Conservation (phyloP, 2,797 vertebrate genomes). For the Clamator glandarius region DNA sequence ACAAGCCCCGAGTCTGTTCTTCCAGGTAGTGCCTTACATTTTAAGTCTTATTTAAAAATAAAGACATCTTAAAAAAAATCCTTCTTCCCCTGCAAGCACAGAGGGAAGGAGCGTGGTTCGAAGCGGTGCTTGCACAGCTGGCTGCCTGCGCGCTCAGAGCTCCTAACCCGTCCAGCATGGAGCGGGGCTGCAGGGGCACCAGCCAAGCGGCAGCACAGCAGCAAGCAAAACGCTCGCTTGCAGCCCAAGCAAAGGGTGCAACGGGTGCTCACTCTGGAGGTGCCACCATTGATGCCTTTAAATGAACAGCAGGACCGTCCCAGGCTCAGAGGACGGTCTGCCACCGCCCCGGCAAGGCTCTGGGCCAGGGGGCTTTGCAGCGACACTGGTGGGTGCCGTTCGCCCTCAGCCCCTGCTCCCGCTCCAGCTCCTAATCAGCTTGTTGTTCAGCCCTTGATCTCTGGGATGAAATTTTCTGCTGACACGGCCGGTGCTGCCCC, state of each 20-base stretch:
- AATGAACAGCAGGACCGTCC: neutral
- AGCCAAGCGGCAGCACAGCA: neutral
- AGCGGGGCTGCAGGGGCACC: neutral
- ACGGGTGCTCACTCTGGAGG: rapidly evolving
- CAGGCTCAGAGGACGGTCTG: neutral
- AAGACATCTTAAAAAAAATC: neutral
- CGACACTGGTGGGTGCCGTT: neutral
- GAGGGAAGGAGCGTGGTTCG: neutral
- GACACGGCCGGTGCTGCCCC: neutral
- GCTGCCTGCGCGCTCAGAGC: neutral
- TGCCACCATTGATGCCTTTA: neutral
- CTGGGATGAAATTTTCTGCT: slow-evolving; percentile 53
- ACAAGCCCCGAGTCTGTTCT: neutral
- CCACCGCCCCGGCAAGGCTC: neutral
- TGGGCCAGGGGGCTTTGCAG: neutral
- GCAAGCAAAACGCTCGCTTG: rapidly evolving
- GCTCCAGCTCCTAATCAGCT: neutral
- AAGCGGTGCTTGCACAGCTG: neutral
- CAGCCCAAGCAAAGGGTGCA: rapidly evolving
- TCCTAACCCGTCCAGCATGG: neutral
- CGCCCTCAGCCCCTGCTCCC: neutral
- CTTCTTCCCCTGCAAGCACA: neutral
- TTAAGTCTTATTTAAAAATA: neutral
- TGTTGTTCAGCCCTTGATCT: slow-evolving; percentile 43
- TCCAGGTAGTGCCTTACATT: neutral